Evolutionary conservation across 2,888 invertebrate species (phyloP).

Genomic region (Cactoblastis cactorum): DNA sequence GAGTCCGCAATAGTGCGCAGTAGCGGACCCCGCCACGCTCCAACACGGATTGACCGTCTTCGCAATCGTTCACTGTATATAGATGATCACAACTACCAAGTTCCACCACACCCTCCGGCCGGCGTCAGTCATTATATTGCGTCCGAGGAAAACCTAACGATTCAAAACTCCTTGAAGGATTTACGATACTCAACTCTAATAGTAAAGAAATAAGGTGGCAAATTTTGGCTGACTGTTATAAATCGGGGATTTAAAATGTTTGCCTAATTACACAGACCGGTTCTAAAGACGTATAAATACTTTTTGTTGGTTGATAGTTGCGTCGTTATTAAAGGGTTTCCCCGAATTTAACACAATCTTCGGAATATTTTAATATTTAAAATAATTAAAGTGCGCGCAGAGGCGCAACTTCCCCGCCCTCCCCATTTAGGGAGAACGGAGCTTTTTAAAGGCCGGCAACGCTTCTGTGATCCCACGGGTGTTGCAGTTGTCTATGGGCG

Average conservation of each 20-base stretch:
- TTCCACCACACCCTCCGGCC: constrained; percentile 25
- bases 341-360: neutral
- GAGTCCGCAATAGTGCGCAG: constrained; percentile 36
- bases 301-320: constrained; percentile 6
- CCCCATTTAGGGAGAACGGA: too few relatives aligned
- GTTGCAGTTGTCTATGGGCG: too few relatives aligned
- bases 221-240: neutral
- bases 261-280: neutral
- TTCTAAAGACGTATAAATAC: neutral
- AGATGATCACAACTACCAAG: constrained; percentile 24
- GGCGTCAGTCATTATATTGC: constrained; percentile 21
- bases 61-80: constrained; percentile 31
- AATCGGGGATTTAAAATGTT: neutral
- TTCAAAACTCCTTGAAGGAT: neutral
- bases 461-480: too few relatives aligned
- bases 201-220: neutral
- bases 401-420: too few relatives aligned
- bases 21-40: constrained; percentile 45
- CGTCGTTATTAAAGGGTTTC: neutral
- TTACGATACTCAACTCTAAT: neutral
- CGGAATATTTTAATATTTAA: neutral
- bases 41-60: constrained; percentile 45
- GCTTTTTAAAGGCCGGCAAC: too few relatives aligned
- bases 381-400: too few relatives aligned
- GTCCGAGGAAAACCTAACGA: constrained; percentile 27